phyloP scores from a whole-genome alignment of 1,140 invertebrate genomes.

The Cherax quadricarinatus region DNA sequence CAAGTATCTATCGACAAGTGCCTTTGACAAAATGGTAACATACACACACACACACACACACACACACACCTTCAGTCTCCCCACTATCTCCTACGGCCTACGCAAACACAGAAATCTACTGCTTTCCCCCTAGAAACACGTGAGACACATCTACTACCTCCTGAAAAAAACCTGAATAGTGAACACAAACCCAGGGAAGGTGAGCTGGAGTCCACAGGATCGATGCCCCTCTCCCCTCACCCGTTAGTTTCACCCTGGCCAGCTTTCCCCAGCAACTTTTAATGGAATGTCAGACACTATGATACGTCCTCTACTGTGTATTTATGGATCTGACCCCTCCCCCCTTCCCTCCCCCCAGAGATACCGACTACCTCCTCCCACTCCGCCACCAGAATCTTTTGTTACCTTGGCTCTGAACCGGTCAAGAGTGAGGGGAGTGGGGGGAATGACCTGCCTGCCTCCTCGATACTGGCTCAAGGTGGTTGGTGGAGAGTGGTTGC shows the following conservation, averaged over 20 bases:
- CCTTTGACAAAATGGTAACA: no score
- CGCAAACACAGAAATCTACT: not conserved
- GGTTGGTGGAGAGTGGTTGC: not conserved
- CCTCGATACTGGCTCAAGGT: not conserved
- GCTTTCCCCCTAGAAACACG: no score
- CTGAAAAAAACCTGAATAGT: no score
- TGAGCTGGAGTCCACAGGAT: not conserved
- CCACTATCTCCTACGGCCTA: not conserved
- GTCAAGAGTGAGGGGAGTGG: no score
- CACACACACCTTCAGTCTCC: not conserved
- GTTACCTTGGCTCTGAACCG: no score
- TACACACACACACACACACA: no score
- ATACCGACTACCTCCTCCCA: no score
- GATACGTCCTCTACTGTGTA: conserved; percentile 24
- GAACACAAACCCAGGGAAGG: not conserved
- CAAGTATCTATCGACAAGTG: no score
- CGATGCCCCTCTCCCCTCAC: not conserved
- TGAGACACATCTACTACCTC: no score
- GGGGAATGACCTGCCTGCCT: no score
- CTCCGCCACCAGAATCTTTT: no score
- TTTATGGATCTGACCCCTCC: conserved; percentile 17
- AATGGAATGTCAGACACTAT: conserved; percentile 53
- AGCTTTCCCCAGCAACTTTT: conserved; percentile 33
- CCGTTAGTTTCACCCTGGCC: conserved; percentile 7
- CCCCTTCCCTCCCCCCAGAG: no score